Evolutionary conservation across 2,797 vertebrate genomes (phyloP).

Genomic region (Lates japonicus): DNA sequence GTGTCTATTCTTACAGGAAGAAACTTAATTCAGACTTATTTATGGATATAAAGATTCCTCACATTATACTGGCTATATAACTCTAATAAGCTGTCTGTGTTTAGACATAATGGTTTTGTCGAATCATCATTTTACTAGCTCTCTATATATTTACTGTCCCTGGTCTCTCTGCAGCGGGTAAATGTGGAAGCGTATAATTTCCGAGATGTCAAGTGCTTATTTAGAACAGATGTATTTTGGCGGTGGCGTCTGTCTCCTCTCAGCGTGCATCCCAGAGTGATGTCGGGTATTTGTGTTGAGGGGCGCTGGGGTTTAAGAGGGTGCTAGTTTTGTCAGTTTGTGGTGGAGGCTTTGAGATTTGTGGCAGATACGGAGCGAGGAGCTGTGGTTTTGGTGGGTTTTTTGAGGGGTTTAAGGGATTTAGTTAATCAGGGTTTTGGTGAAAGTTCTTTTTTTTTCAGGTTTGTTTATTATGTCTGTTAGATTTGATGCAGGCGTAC

Average conservation of each 20-base stretch:
- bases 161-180: constrained; percentile 72
- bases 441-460: constrained; percentile 24
- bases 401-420: constrained; percentile 48
- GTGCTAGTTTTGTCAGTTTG: constrained; percentile 77
- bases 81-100: constrained; percentile 70
- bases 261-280: constrained; percentile 62
- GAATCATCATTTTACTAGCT: constrained; percentile 79
- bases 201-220: constrained; percentile 81
- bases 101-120: constrained; percentile 76
- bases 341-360: constrained; percentile 57
- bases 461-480: constrained; percentile 40
- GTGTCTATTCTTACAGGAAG: constrained; percentile 52
- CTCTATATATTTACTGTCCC: constrained; percentile 78
- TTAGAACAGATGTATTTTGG: constrained; percentile 84
- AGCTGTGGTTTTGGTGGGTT: constrained; percentile 51
- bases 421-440: constrained; percentile 41
- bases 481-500: constrained; percentile 25
- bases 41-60: constrained; percentile 53
- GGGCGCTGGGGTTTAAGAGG: constrained; percentile 61
- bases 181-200: constrained; percentile 84
- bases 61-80: constrained; percentile 48
- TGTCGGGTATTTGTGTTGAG: constrained; percentile 67
- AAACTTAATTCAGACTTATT: constrained; percentile 36
- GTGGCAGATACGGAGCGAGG: constrained; percentile 58
- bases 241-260: constrained; percentile 78